Base-by-base conservation (phyloP, 1,140 invertebrate species). In the Pachyrhynchus sulphureomaculatus region DNA sequence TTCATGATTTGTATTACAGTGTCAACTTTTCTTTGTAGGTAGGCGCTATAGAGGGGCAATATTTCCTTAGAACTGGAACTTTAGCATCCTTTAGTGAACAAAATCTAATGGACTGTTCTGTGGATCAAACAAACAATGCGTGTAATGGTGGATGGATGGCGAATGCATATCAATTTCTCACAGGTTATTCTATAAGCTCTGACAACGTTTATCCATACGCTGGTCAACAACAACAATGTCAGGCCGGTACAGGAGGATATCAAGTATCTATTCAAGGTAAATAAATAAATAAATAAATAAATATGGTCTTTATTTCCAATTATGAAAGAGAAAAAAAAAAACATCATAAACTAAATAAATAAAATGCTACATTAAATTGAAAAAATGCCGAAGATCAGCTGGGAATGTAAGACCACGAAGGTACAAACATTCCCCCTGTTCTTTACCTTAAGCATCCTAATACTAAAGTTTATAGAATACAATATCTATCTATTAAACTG, bases 111-210 rank as follows among this genome's bases (percentile, higher is more conserved):
- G 97, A 99, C 80, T 99, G 97, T 75, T 95, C 93, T 1, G 68
- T 71, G 0, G 83, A 83, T 51, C 94, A 91, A 72, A 94, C 93
- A 8, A 98, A 99, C 79, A 84, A 93, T 73, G 96, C 95, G 37
- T 99, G 96, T 78, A 85, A 90, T 64, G 96, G 96, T 68, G 96
- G 96, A 53, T 80, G 96, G 29, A 96, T 96, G 92, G 92, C 96
- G 77, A 80, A 88, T 66, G 91, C 91, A 36, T 95, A 96, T 80
- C 79, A 88, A 65, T 99, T 98, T 77, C 86, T 99, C 68, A 90
- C 87, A 74, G 85, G 89, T 36, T 96, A 97, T 12, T 89, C 77
- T 8, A 81, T 99, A 59, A 95, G 98, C 76, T 96, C 92, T 5
- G 95, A 98, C 78, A 79, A 82, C 26, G 84, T 82, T 18, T 96